A percentile compares a stretch with the other conserved stretches of the same genome.
Conservation (phyloP, 2,797 vertebrate genomes). For the Dermochelys coriacea region DNA sequence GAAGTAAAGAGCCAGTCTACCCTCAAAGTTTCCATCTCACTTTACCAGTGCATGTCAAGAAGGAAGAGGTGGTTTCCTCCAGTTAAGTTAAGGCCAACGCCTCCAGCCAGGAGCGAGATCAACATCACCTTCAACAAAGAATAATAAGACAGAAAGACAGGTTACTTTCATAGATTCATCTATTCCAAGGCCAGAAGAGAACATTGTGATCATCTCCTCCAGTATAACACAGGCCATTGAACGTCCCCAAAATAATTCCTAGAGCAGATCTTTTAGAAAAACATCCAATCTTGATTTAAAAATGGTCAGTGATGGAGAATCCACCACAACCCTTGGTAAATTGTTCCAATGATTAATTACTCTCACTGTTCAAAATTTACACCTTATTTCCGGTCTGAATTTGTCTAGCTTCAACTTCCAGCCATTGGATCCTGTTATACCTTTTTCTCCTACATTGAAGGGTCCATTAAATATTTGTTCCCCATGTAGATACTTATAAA, state of each 20-base stretch:
- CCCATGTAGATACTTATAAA: not conserved
- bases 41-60: constrained; percentile 98
- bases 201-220: not conserved
- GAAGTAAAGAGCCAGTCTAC: not conserved
- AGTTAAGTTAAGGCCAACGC: constrained; percentile 92
- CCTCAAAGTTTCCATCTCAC: not conserved
- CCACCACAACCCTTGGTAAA: not conserved
- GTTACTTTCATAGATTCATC: not conserved
- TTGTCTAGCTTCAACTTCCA: not conserved
- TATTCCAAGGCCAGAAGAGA: not conserved
- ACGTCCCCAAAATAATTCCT: not conserved
- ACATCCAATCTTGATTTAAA: not conserved
- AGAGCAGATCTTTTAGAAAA: not conserved
- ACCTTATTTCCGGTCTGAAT: not conserved
- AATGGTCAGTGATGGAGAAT: not conserved
- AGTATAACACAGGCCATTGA: not conserved
- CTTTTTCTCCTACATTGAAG: not conserved
- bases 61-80: constrained; percentile 98
- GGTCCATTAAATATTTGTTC: not conserved
- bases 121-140: constrained; percentile 89
- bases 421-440: not conserved
- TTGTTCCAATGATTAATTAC: not conserved
- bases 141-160: not conserved
- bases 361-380: not conserved
- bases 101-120: constrained; percentile 94